Percentiles rank a stretch among this genome's conserved stretches.
Conservation (phyloP, 2,113 vertebrate species). For the Cygnus atratus region DNA sequence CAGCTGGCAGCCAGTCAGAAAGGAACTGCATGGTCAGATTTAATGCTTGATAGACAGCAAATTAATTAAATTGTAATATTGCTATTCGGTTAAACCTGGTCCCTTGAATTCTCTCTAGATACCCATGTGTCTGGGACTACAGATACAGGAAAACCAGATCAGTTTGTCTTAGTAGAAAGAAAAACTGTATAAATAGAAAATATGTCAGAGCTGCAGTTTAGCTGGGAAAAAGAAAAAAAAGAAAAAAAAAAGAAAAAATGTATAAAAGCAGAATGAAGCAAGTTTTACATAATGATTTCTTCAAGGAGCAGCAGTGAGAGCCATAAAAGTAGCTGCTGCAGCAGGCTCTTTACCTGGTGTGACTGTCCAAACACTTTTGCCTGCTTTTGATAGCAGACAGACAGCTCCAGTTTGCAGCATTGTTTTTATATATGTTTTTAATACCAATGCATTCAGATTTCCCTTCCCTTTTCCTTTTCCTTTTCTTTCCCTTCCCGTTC, state of each 20-base stretch:
- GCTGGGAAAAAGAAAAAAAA: neutral
- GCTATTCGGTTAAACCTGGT: neutral
- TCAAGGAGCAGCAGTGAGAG: neutral
- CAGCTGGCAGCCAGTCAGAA: conserved; percentile 18
- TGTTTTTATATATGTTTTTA: neutral
- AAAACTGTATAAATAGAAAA: neutral
- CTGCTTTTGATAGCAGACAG: neutral
- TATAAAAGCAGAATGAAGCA: neutral
- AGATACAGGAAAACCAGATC: neutral
- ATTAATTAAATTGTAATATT: conserved; percentile 16
- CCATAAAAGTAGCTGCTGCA: neutral
- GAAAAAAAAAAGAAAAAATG: neutral
- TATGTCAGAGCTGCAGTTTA: neutral
- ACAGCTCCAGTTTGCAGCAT: neutral
- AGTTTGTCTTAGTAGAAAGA: neutral
- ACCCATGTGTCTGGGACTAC: neutral
- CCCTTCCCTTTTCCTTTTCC: neutral
- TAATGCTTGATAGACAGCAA: conserved; percentile 15
- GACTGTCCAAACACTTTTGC: neutral
- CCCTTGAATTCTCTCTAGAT: neutral
- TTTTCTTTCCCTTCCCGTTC: neutral
- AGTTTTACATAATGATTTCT: neutral
- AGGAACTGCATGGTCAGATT: neutral
- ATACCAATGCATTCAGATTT: neutral
- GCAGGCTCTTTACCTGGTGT: neutral